phyloP scores from a whole-genome alignment of 2,888 invertebrate species.

The Drosophila prostipennis region DNA sequence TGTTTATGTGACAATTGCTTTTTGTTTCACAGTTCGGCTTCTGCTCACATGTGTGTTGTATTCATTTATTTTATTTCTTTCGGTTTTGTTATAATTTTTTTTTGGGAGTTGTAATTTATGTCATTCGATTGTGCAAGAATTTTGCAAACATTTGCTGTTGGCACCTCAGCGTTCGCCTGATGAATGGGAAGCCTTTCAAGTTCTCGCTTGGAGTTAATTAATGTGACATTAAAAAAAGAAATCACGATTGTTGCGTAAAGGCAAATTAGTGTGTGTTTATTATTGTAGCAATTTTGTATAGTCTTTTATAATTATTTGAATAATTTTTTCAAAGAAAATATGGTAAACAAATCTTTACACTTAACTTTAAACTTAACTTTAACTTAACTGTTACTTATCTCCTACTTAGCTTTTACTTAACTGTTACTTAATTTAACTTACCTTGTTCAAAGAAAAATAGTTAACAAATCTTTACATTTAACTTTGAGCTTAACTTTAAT shows the following conservation, averaged over 20 bases:
- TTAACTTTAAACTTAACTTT: too few relatives aligned
- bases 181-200: conserved; percentile 30
- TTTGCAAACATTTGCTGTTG: conserved; percentile 65
- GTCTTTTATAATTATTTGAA: too few relatives aligned
- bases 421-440: too few relatives aligned
- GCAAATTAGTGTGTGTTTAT: too few relatives aligned
- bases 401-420: too few relatives aligned
- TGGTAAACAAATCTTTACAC: too few relatives aligned
- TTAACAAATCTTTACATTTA: too few relatives aligned
- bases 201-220: conserved; percentile 22
- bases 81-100: conserved; percentile 58
- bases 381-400: too few relatives aligned
- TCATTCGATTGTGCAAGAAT: conserved; percentile 71
- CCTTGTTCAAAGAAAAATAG: too few relatives aligned
- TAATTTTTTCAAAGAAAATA: too few relatives aligned
- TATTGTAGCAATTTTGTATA: too few relatives aligned
- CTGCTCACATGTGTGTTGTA: conserved; percentile 29
- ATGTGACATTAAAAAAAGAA: conserved; percentile 14
- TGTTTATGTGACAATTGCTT: conserved; percentile 79
- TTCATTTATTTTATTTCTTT: conserved; percentile 29
- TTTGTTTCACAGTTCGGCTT: conserved; percentile 60
- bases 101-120: conserved; percentile 69
- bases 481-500: too few relatives aligned
- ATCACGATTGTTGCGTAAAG: neutral
- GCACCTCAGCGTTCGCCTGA: conserved; percentile 14